Conservation (phyloP, 1,140 invertebrate species). For the Aporrectodea caliginosa region DNA sequence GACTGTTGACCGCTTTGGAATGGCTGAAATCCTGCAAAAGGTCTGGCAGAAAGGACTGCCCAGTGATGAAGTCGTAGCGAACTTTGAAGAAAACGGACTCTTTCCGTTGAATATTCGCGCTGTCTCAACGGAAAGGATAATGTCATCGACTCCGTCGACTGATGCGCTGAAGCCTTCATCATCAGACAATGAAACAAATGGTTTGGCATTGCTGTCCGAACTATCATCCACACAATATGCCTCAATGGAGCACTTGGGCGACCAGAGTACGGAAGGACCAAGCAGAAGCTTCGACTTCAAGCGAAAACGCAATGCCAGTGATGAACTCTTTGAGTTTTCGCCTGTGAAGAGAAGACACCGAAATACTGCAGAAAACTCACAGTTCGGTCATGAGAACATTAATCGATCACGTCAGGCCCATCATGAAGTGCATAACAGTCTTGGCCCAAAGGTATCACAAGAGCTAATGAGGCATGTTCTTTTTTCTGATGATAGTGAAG, state of each 20-base stretch:
- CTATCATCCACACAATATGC: too few relatives aligned
- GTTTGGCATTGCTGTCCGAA: not conserved
- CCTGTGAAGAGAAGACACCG: not conserved
- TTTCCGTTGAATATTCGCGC: not conserved
- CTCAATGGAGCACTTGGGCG: not conserved
- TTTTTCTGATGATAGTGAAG: not conserved
- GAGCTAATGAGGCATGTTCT: not conserved
- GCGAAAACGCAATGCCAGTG: not conserved
- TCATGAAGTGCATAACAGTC: too few relatives aligned
- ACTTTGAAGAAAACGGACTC: not conserved
- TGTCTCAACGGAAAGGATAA: not conserved
- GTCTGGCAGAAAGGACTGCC: not conserved
- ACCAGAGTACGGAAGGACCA: not conserved
- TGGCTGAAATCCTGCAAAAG: not conserved
- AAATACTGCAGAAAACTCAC: not conserved
- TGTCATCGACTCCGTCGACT: not conserved
- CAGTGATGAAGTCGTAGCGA: not conserved
- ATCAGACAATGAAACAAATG: not conserved
- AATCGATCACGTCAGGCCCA: not conserved
- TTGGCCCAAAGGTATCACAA: too few relatives aligned
- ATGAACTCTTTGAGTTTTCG: not conserved
- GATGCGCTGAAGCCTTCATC: not conserved
- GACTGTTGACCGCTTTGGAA: not conserved
- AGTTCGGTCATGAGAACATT: not conserved
- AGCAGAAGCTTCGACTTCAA: not conserved